A percentile compares a stretch with the other conserved stretches of the same genome.
Conservation (phyloP, 1,140 invertebrate species). For the Cydia strobilella region DNA sequence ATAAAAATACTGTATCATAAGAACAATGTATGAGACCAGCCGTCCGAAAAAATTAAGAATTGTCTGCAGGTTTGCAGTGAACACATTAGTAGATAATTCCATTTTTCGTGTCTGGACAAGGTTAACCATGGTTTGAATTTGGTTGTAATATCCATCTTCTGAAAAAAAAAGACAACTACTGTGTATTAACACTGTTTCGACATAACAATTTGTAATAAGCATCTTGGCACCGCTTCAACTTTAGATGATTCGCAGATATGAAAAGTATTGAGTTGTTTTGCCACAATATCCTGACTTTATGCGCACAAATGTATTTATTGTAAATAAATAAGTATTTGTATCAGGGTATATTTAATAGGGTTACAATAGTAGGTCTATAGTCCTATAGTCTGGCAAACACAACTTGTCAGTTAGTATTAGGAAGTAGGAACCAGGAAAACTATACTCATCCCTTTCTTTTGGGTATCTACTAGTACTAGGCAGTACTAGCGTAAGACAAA, state of each 20-base stretch:
- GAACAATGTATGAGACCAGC: slow-evolving; percentile 56
- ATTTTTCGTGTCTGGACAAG: slow-evolving; percentile 51
- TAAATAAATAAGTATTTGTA: too few relatives aligned
- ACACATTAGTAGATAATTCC: slow-evolving; percentile 54
- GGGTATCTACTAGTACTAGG: too few relatives aligned
- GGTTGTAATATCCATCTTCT: slow-evolving; percentile 49
- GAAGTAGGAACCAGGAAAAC: too few relatives aligned
- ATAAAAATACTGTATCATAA: slow-evolving; percentile 68
- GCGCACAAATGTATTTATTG: too few relatives aligned
- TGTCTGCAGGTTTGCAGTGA: slow-evolving; percentile 47
- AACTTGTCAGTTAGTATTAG: too few relatives aligned
- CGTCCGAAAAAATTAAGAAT: slow-evolving; percentile 55
- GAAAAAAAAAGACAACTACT: slow-evolving; percentile 35
- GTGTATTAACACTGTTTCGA: background rate
- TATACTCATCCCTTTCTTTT: too few relatives aligned
- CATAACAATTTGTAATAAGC: background rate
- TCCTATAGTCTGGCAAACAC: too few relatives aligned
- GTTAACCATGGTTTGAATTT: slow-evolving; percentile 57
- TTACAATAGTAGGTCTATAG: too few relatives aligned
- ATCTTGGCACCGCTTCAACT: slow-evolving; percentile 5
- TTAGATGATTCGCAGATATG: background rate
- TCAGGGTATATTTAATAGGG: too few relatives aligned
- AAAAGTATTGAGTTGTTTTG: too few relatives aligned
- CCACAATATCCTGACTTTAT: too few relatives aligned
- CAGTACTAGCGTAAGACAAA: too few relatives aligned